Conservation (phyloP, 2,888 invertebrate species). For the Ornithoptera alexandrae region DNA sequence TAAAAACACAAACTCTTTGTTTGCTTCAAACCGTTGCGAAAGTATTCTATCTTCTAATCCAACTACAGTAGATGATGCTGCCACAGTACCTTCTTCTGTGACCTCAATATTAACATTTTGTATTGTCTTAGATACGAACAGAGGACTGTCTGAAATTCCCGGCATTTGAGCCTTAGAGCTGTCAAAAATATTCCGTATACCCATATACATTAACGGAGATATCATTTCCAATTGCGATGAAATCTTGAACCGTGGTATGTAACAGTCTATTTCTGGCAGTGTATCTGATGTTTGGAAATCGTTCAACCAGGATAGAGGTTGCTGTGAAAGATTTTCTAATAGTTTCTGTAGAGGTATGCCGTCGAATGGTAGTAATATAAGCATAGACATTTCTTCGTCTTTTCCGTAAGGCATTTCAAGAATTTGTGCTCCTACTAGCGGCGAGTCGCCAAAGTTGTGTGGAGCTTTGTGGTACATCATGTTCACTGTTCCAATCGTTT, state of each 20-base stretch:
- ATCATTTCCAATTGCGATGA: constrained; percentile 71
- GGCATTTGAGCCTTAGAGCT: constrained; percentile 77
- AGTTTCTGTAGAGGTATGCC: constrained; percentile 73
- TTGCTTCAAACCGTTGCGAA: constrained; percentile 80
- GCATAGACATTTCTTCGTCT: constrained; percentile 81
- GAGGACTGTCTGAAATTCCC: constrained; percentile 77
- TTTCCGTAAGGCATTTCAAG: constrained; percentile 85
- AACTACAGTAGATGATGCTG: constrained; percentile 80
- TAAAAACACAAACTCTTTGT: constrained; percentile 84
- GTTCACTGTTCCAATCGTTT: constrained; percentile 78
- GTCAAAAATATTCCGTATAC: constrained; percentile 83
- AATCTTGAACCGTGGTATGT: constrained; percentile 81
- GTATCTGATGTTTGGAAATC: constrained; percentile 66
- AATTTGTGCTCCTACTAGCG: constrained; percentile 80
- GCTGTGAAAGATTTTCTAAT: constrained; percentile 69
- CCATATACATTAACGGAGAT: constrained; percentile 75
- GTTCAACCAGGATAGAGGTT: constrained; percentile 73
- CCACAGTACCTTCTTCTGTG: constrained; percentile 86
- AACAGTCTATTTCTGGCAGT: constrained; percentile 77
- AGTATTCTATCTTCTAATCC: constrained; percentile 68
- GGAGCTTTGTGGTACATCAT: constrained; percentile 87
- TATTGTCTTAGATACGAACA: constrained; percentile 81
- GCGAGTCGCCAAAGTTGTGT: constrained; percentile 76
- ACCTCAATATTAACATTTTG: constrained; percentile 87
- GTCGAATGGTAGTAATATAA: constrained; percentile 82